Conservation (phyloP, 1,140 invertebrate genomes). For the Leptinotarsa undecemlineata region DNA sequence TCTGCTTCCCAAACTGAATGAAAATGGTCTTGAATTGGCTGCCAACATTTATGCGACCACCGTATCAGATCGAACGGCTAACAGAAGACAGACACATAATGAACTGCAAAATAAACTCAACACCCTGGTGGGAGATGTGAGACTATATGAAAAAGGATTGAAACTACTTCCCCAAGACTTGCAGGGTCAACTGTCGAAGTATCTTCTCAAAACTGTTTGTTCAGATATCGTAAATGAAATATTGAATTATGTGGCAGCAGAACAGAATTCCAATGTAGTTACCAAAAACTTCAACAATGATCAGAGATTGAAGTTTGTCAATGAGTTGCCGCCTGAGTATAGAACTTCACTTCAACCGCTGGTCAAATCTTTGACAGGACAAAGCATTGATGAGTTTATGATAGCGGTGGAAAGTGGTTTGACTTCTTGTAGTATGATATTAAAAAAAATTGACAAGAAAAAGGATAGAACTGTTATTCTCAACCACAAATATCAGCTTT, state of each 20-base stretch:
- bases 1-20: slow-evolving; percentile 63
- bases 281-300: slow-evolving; percentile 65
- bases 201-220: slow-evolving; percentile 81
- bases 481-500: slow-evolving; percentile 78
- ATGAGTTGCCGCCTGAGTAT: slow-evolving; percentile 68
- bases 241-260: slow-evolving; percentile 70
- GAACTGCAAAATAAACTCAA: slow-evolving; percentile 83
- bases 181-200: slow-evolving; percentile 69
- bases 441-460: slow-evolving; percentile 88
- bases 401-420: slow-evolving; percentile 72
- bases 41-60: slow-evolving; percentile 72
- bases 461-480: slow-evolving; percentile 77
- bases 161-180: slow-evolving; percentile 62
- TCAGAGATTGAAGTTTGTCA: slow-evolving; percentile 68
- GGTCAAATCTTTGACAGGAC: slow-evolving; percentile 65
- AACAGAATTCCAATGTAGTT: slow-evolving; percentile 64
- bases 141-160: slow-evolving; percentile 84
- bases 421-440: slow-evolving; percentile 76
- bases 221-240: slow-evolving; percentile 83
- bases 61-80: slow-evolving; percentile 67
- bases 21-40: slow-evolving; percentile 62
- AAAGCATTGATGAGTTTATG: slow-evolving; percentile 78
- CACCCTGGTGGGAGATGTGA: slow-evolving; percentile 73
- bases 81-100: slow-evolving; percentile 74
- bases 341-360: slow-evolving; percentile 64